These are phyloP conservation scores for Hermaeophaga mercurialis DNA, from an alignment of 2,888 invertebrate genomes.

Conservation along the genomic window DNA sequence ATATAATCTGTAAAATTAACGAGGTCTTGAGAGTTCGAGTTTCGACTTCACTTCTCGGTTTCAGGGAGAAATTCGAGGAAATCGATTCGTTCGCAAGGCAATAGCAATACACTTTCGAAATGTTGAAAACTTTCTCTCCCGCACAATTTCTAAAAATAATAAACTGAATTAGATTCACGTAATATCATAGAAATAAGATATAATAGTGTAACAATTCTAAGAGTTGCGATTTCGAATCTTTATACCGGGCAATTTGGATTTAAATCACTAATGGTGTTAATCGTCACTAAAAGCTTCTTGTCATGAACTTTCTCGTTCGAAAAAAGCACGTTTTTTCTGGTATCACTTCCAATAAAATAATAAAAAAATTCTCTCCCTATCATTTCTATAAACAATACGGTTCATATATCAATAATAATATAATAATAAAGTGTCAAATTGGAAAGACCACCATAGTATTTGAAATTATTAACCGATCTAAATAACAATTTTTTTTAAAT, in stretches of 20 bases:
- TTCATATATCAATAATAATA: no score
- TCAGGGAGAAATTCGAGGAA: slow-evolving; percentile 28
- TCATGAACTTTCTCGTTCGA: no score
- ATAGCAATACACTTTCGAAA: slow-evolving; percentile 24
- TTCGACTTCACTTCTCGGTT: slow-evolving; percentile 11
- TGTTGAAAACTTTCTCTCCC: slow-evolving; percentile 34
- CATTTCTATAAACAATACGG: no score
- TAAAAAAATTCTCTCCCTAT: no score
- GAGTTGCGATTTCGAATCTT: not conserved
- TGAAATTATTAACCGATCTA: no score
- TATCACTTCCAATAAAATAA: no score
- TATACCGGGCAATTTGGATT: not conserved
- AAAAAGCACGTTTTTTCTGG: no score
- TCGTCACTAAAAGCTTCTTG: no score
- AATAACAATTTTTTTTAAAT: no score
- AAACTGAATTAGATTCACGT: slow-evolving; percentile 33
- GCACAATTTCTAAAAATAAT: slow-evolving; percentile 34
- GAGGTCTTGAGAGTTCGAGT: slow-evolving; percentile 16
- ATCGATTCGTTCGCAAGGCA: slow-evolving; percentile 22
- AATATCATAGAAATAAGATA: slow-evolving; percentile 14
- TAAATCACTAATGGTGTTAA: no score
- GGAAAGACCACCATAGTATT: no score
- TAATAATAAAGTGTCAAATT: no score
- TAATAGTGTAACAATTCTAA: not conserved
- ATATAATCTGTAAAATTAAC: slow-evolving; percentile 14